Conservation (phyloP, 30 jellyfish, hydroid and myxozoan genomes). For the Aurelia sp. region DNA sequence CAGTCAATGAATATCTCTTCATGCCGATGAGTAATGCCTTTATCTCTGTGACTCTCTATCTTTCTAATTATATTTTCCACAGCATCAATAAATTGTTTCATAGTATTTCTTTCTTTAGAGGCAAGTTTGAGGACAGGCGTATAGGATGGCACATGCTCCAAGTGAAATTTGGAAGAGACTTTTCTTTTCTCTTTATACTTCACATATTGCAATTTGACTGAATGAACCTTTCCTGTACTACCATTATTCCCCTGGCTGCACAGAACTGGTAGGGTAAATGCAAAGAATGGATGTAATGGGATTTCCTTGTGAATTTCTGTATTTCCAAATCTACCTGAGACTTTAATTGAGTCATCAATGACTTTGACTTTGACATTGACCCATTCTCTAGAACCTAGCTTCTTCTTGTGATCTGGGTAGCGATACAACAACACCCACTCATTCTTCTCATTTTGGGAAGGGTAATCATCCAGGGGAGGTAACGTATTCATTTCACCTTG, state of each 20-base stretch:
- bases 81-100: constrained; percentile 66
- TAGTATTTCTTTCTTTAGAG: constrained; percentile 35
- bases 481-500: background rate
- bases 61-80: constrained; percentile 81
- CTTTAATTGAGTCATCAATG: constrained; percentile 51
- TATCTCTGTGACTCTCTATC: constrained; percentile 80
- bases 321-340: constrained; percentile 32
- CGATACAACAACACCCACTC: constrained; percentile 85
- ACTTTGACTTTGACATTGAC: constrained; percentile 62
- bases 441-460: constrained; percentile 3
- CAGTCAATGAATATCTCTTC: constrained; percentile 88
- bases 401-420: constrained; percentile 65
- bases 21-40: constrained; percentile 79
- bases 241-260: constrained; percentile 53
- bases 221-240: constrained; percentile 66
- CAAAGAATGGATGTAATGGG: constrained; percentile 86
- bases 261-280: constrained; percentile 73
- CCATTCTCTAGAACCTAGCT: constrained; percentile 75
- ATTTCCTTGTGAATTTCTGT: constrained; percentile 72
- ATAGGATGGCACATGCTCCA: constrained; percentile 83
- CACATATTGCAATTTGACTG: constrained; percentile 87
- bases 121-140: constrained; percentile 85
- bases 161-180: constrained; percentile 29
- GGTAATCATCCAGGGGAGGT: constrained; percentile 70
- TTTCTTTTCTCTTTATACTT: constrained; percentile 82